Evolutionary conservation across 2,797 vertebrate genomes (phyloP).

Genomic region (Zenarchopterus dispar): DNA sequence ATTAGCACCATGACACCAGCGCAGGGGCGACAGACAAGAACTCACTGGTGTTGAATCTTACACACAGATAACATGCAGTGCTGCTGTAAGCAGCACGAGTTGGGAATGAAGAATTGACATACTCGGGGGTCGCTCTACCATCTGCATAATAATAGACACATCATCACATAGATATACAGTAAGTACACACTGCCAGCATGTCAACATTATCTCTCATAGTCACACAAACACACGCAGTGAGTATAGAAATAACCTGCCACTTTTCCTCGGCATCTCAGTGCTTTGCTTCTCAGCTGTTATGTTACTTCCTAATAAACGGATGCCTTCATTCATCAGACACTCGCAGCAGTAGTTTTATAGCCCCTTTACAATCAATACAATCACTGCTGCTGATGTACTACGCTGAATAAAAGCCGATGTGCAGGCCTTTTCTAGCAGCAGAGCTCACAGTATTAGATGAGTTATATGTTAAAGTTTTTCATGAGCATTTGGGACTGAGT

Average conservation of each 20-base stretch:
- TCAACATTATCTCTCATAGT: slow-evolving; percentile 54
- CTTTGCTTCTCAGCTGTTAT: slow-evolving; percentile 63
- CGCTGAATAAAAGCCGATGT: slow-evolving; percentile 31
- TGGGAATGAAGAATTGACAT: slow-evolving; percentile 68
- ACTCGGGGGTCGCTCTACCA: slow-evolving; percentile 39
- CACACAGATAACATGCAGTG: slow-evolving; percentile 68
- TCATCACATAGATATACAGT: slow-evolving; percentile 66
- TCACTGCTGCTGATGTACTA: slow-evolving; percentile 46
- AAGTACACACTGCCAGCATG: slow-evolving; percentile 59
- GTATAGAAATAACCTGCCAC: slow-evolving; percentile 69
- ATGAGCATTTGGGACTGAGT: slow-evolving; percentile 6
- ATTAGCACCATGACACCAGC: slow-evolving; percentile 73
- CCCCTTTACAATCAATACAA: slow-evolving; percentile 59
- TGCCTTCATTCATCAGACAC: slow-evolving; percentile 71
- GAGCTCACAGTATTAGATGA: slow-evolving; percentile 6
- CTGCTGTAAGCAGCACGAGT: slow-evolving; percentile 49
- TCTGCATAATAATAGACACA: slow-evolving; percentile 72
- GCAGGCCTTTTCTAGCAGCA: slow-evolving; percentile 21
- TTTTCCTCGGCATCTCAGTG: slow-evolving; percentile 46
- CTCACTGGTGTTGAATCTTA: slow-evolving; percentile 73
- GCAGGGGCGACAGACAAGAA: slow-evolving; percentile 69
- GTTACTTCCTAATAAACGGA: slow-evolving; percentile 70
- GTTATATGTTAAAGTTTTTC: slow-evolving; percentile 8
- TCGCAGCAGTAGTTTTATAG: slow-evolving; percentile 54
- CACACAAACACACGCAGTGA: slow-evolving; percentile 43